These are phyloP conservation scores for Sebastes trivittatus DNA, from an alignment of 2,797 vertebrate species.

Conservation along the genomic window DNA sequence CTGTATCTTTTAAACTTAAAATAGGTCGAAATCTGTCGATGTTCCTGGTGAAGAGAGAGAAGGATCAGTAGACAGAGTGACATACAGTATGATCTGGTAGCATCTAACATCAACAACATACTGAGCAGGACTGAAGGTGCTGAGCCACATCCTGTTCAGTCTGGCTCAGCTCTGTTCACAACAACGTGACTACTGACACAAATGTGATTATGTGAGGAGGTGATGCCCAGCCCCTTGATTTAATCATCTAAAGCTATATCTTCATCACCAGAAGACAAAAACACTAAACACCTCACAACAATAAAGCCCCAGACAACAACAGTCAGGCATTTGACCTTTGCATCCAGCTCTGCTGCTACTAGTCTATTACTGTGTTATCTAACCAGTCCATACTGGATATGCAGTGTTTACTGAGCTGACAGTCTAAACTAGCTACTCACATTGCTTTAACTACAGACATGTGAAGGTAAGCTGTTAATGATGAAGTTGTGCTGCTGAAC, in stretches of 20 bases:
- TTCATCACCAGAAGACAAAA: neutral
- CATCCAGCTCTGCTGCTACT: neutral
- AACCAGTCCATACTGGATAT: neutral
- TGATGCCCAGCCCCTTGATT: neutral
- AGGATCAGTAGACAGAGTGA: neutral
- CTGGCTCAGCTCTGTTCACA: neutral
- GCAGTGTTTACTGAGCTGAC: neutral
- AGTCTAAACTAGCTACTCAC: accelerated
- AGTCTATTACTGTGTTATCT: neutral
- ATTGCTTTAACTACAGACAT: accelerated
- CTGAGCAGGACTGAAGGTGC: neutral
- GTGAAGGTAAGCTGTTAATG: neutral
- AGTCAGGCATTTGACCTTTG: neutral
- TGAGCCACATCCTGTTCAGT: neutral
- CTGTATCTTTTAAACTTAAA: too few relatives aligned
- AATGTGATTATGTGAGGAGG: neutral
- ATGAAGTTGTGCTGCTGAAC: neutral
- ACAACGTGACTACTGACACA: too few relatives aligned
- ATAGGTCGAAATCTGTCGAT: too few relatives aligned
- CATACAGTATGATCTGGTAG: neutral
- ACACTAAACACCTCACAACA: too few relatives aligned
- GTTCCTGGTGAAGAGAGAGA: neutral
- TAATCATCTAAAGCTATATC: neutral
- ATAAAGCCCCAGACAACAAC: neutral
- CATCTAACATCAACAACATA: too few relatives aligned